Percentiles rank a stretch among this genome's conserved stretches.
These are phyloP conservation scores for Aphodius sticticus DNA, from an alignment of 2,888 invertebrate genomes.

Conservation along the genomic window DNA sequence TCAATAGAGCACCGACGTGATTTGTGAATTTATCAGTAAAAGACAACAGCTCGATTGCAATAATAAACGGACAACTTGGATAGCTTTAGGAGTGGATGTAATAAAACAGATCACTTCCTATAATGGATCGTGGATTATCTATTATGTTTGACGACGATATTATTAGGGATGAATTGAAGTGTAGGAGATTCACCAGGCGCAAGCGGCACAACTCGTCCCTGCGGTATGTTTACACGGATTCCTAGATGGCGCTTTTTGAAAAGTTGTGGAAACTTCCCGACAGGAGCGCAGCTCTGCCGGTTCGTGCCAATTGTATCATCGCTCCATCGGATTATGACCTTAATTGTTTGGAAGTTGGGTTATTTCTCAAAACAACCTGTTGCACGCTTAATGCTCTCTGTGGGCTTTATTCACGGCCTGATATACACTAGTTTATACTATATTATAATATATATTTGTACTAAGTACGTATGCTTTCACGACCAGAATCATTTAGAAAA, in stretches of 20 bases:
- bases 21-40: not conserved
- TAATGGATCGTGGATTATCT: not conserved
- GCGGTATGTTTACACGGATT: not conserved
- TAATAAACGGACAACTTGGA: too few species aligned
- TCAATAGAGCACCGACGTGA: not conserved
- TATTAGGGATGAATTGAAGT: not conserved
- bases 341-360: slow-evolving; percentile 4
- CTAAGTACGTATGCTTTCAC: too few species aligned
- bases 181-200: not conserved
- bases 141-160: not conserved
- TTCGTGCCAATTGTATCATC: not conserved
- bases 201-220: not conserved
- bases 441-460: too few species aligned
- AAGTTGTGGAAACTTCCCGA: not conserved
- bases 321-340: not conserved
- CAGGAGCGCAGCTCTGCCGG: not conserved
- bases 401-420: not conserved
- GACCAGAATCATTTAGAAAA: too few species aligned
- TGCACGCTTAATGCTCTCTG: not conserved
- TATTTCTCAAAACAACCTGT: slow-evolving; percentile 4
- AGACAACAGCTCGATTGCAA: not conserved
- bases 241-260: not conserved
- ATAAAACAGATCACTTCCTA: not conserved
- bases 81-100: not conserved
- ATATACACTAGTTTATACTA: not conserved